These are phyloP conservation scores for Spongilla lacustris DNA, from an alignment of 37 sponge, comb jelly and placozoan species.

Conservation along the genomic window DNA sequence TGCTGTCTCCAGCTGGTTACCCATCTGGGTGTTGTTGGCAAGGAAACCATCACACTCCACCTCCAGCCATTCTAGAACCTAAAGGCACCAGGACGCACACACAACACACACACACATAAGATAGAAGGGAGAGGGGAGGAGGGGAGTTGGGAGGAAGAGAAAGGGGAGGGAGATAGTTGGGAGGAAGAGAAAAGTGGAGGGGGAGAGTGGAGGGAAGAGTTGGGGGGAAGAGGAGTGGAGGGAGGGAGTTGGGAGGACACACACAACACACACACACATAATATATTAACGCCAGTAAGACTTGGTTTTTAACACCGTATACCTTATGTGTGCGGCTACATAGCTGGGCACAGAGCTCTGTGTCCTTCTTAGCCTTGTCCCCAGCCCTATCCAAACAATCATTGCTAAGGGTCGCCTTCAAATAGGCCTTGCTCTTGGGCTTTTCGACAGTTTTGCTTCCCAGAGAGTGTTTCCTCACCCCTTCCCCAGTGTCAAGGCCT, in stretches of 20 bases:
- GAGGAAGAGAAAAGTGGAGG: too few species aligned
- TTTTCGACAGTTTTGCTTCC: neutral
- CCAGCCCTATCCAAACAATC: neutral
- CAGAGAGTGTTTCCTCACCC: neutral
- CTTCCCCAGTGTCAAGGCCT: neutral
- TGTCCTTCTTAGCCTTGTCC: neutral
- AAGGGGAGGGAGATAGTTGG: too few species aligned
- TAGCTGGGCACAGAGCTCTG: neutral
- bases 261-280: neutral
- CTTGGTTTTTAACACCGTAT: too few species aligned
- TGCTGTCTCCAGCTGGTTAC: conserved; percentile 36
- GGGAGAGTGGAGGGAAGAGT: too few species aligned
- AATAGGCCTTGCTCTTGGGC: neutral
- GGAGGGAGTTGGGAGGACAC: too few species aligned
- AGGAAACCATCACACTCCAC: conserved; percentile 44
- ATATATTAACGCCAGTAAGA: too few species aligned
- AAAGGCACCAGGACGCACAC: neutral
- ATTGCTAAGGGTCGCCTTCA: neutral
- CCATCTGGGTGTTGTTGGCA: conserved; percentile 30
- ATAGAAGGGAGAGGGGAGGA: too few species aligned
- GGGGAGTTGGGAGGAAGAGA: too few species aligned
- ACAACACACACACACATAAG: neutral
- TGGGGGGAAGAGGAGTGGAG: too few species aligned
- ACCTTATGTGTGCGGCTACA: neutral
- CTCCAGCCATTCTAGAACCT: conserved; percentile 64